These are phyloP conservation scores for Reticulitermes lucifugus DNA, from an alignment of 2,888 invertebrate genomes.

Conservation along the genomic window DNA sequence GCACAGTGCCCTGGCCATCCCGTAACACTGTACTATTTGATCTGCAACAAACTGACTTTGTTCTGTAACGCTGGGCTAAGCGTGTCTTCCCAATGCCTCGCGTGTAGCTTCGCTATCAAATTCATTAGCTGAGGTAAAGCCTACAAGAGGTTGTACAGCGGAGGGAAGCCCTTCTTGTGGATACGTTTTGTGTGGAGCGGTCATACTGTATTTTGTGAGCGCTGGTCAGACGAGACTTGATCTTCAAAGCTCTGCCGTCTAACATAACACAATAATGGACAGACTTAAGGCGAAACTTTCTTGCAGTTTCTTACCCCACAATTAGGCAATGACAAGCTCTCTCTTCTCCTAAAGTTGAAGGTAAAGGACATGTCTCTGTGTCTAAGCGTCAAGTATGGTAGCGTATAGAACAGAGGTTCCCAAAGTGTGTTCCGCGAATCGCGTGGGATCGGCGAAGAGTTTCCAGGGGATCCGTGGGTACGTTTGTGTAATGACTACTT, in stretches of 20 bases:
- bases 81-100: neutral
- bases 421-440: too few relatives aligned
- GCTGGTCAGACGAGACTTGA: constrained; percentile 13
- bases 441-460: too few relatives aligned
- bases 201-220: constrained; percentile 12
- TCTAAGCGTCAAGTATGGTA: too few relatives aligned
- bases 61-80: neutral
- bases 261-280: neutral
- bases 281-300: too few relatives aligned
- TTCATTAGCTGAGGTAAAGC: constrained; percentile 42
- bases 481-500: too few relatives aligned
- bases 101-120: constrained; percentile 34
- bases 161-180: constrained; percentile 8
- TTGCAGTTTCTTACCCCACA: too few relatives aligned
- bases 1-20: neutral
- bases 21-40: neutral
- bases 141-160: neutral
- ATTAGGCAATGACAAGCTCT: too few relatives aligned
- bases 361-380: too few relatives aligned
- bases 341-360: too few relatives aligned
- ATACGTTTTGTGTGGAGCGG: constrained; percentile 14
- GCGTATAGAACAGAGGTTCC: too few relatives aligned
- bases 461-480: too few relatives aligned
- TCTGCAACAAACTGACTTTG: neutral
- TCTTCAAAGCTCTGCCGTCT: neutral